Conservation (phyloP, 2,797 vertebrate species). For the Calcarius lapponicus region DNA sequence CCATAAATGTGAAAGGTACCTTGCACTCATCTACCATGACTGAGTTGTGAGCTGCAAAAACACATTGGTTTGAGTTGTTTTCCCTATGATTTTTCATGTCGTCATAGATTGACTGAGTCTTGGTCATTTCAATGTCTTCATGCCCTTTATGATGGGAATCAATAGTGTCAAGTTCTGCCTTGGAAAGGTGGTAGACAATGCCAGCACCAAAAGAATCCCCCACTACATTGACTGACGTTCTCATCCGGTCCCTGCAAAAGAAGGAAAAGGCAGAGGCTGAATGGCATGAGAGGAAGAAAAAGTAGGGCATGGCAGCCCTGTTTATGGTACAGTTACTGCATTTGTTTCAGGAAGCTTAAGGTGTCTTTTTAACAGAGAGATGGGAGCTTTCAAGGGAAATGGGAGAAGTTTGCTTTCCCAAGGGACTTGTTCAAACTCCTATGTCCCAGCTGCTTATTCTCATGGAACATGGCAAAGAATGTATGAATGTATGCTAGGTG, state of each 20-base stretch:
- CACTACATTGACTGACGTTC: constrained; percentile 98
- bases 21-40: constrained; percentile 98
- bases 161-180: constrained; percentile 90
- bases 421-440: background rate
- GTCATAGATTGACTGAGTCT: constrained; percentile 93
- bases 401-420: background rate
- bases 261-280: constrained; percentile 40
- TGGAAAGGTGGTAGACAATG: constrained; percentile 97
- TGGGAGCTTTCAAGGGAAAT: background rate
- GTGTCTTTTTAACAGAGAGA: background rate
- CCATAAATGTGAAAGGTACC: constrained; percentile 94
- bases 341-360: background rate
- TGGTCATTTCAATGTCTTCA: constrained; percentile 96
- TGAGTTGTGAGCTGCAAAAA: constrained; percentile 96
- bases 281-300: background rate
- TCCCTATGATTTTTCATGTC: constrained; percentile 98
- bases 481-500: background rate
- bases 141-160: constrained; percentile 87
- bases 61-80: constrained; percentile 98
- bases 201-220: constrained; percentile 98
- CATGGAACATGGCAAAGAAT: too few species aligned
- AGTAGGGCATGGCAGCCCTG: background rate
- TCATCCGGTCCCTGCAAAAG: constrained; percentile 91
- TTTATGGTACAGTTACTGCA: background rate
- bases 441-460: too few species aligned